These are phyloP conservation scores for Blennius ocellaris DNA, from an alignment of 2,113 vertebrate species.

Conservation along the genomic window DNA sequence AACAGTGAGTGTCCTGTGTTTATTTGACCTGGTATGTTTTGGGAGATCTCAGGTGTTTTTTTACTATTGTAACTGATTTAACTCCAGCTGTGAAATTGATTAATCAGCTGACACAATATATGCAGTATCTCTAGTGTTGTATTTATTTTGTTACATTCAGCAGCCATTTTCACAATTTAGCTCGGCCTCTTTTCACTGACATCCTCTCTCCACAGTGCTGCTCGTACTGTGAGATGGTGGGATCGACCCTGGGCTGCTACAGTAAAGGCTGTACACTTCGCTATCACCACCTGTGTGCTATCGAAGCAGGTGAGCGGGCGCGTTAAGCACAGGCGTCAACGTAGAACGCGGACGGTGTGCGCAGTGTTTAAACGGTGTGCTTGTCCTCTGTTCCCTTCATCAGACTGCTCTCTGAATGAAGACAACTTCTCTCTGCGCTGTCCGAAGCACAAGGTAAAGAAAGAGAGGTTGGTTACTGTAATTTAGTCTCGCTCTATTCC, in stretches of 20 bases:
- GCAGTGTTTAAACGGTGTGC: not conserved
- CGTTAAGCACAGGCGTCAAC: not conserved
- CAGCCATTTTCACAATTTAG: too few species aligned
- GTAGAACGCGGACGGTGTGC: not conserved
- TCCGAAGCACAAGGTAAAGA: constrained; percentile 99
- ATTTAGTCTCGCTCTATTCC: not conserved
- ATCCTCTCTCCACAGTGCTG: constrained; percentile 86
- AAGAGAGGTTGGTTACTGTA: constrained; percentile 65
- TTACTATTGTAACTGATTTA: too few species aligned
- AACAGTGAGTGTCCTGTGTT: constrained; percentile 87
- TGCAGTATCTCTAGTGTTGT: too few species aligned
- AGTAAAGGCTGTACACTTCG: constrained; percentile 98
- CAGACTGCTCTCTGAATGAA: constrained; percentile 98
- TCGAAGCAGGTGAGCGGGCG: constrained; percentile 92
- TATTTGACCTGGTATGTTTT: not conserved
- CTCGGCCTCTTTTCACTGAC: not conserved
- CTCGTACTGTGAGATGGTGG: constrained; percentile 95
- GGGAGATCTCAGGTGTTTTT: not conserved
- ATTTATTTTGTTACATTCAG: too few species aligned
- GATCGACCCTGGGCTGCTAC: constrained; percentile 98
- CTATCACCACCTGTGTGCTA: constrained; percentile 97
- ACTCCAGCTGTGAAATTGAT: too few species aligned
- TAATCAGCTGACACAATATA: too few species aligned
- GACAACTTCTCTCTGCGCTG: constrained; percentile 99
- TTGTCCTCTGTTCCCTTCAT: constrained; percentile 50